Base-by-base conservation (phyloP, 2,888 invertebrate species). In the Netelia melanura region DNA sequence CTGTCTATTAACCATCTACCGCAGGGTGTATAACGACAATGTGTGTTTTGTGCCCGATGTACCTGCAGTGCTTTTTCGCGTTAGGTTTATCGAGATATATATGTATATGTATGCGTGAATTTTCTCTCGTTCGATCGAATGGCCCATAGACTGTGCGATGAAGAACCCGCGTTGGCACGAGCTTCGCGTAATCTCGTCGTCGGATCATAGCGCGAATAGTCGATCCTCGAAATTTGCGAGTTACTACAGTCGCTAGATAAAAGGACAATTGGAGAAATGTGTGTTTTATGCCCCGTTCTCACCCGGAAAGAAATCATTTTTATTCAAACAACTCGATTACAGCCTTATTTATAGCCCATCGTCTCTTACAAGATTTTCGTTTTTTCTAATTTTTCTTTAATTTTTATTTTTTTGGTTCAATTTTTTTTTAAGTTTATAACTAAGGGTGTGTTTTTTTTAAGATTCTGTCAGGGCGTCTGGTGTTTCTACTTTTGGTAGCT, bases 1-100 rank as follows among this genome's bases (percentile, higher is more conserved):
- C 78, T 82, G 79, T 85, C 79, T 82, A 84, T 86, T 81, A 76
- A 82, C 62, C 72, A 44, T 58, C 48, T 79, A 43, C 25, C 25
- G 21, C n/a, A 54, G 17, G 21, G 77, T 17, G 38, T 70, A 56
- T 58, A 68, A 77, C 84, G 65, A 72, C 72, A 68, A 56, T 43
- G 71, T 48, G 44, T 62, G 25, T 21, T 75, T 48, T 48, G 48
- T 21, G 23, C 17, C 3, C 54, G 1, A 5, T 54, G 6, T 30
- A 8, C 2, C 14, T 56, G 43, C 21, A 54, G n/a, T 11, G 67
- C 25, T 14, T 78, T 81, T 84, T 68, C 44, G 68, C 74, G 77
- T 54, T 77, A 81, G 77, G 64, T 74, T 77, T 80, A 79, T 84
- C 43, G 54, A 68, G 52, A 74, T 17, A 21, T 83, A 61, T 43